These are phyloP conservation scores for Drosophila percnosoma DNA, from an alignment of 2,888 invertebrate genomes.

Conservation along the genomic window DNA sequence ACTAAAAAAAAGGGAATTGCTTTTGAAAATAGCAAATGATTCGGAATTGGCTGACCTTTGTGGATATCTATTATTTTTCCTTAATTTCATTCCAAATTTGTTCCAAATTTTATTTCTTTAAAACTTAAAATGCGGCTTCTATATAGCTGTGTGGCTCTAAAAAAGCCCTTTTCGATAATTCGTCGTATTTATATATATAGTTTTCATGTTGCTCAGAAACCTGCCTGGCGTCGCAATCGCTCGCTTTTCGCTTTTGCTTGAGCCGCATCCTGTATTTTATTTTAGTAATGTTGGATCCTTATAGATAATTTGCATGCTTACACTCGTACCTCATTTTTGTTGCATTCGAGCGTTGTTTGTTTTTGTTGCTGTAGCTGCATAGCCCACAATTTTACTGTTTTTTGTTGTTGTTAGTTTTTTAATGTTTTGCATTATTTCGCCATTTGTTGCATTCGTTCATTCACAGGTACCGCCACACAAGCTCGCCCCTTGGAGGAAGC, in stretches of 20 bases:
- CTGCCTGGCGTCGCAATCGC: constrained; percentile 4
- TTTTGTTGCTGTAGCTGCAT: constrained; percentile 66
- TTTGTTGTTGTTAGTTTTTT: constrained; percentile 1
- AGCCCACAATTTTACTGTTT: constrained; percentile 5
- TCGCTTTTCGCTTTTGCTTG: not conserved
- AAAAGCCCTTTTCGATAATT: not conserved
- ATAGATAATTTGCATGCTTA: constrained; percentile 39
- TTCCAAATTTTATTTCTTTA: no score
- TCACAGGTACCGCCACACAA: constrained; percentile 84
- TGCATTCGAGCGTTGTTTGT: constrained; percentile 52
- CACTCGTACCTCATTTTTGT: constrained; percentile 19
- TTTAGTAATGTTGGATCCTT: not conserved
- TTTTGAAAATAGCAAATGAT: not conserved
- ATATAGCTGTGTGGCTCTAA: not conserved
- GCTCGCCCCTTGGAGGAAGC: constrained; percentile 81
- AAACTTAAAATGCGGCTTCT: not conserved
- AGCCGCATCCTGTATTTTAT: not conserved
- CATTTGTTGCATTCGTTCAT: constrained; percentile 27
- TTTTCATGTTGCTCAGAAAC: not conserved
- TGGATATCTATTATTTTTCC: not conserved
- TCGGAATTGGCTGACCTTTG: not conserved
- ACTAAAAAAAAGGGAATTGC: fast-evolving
- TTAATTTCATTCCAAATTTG: not conserved
- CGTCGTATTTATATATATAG: not conserved
- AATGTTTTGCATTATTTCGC: constrained; percentile 43